Evolutionary conservation across 1,140 invertebrate species (phyloP), one percentile per base, ranked within the genome.

Genomic region (Drosophila mayri): DNA sequence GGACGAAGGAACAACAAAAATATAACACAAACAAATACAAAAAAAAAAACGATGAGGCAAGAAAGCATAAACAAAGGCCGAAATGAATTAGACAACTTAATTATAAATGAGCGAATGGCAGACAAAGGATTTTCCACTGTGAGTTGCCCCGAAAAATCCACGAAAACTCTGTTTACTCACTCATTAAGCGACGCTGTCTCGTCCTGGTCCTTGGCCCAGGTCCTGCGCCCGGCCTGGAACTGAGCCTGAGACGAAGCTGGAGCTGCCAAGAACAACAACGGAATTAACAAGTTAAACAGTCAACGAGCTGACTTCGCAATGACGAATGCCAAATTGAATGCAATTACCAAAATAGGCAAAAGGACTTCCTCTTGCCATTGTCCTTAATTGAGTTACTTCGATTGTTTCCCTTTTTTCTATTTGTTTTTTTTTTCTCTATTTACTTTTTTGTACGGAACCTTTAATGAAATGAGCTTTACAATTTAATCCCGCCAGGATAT

Each of bases 1-100:
- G 58, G 63, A 50, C 52, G 47, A 32, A 25, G 25, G 11, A 38
- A 47, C 22, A 47, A 50, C 35, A 30, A 30, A 30, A 30, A 30
- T 30, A 30, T 30, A 30, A 30, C 0, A 25, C 37, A 52, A 46
- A 47, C 22, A 37, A 64, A 67, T 14, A 44, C 18, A 64, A 50
- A 50, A 49, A 49, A 49, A 49, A 49, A 49, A 49, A 49, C 46
- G 10, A 55, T 59, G 49, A 66, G 66, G 59, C 30, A 65, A 72
- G 49, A 71, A 58, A 74, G 70, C 67, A 79, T 71, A 66, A 87
- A 80, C 64, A 87, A 77, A 80, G 82, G 84, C 67, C 75, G 57
- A 91, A 91, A 91, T 76, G 86, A 91, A 91, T 91, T 91, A 91
- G 84, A 91, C 88, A 91, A 91, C 88, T 91, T 85, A 91, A 91